Conservation (phyloP, 2,113 vertebrate species). For the Strix uralensis region DNA sequence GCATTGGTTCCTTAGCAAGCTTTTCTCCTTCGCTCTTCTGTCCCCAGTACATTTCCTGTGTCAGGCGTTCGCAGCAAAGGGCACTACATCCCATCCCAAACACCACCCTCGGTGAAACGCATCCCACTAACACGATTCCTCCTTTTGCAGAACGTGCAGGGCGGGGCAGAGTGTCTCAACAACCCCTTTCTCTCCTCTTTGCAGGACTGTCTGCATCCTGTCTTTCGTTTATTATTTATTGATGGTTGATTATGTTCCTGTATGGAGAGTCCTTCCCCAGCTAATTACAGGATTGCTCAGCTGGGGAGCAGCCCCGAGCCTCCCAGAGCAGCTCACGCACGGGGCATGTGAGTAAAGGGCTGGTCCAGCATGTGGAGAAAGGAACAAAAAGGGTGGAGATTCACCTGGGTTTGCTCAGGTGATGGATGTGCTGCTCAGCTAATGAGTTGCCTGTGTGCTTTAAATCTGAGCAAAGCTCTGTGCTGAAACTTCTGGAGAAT, state of each 20-base stretch:
- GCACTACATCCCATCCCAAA: background rate
- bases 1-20: background rate
- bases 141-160: background rate
- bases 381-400: background rate
- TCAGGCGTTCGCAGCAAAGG: fast-evolving
- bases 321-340: background rate
- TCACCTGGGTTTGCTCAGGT: background rate
- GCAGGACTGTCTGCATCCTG: background rate
- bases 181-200: background rate
- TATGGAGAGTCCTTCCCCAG: background rate
- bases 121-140: background rate
- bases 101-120: background rate
- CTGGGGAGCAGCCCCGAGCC: background rate
- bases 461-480: background rate
- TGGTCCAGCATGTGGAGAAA: background rate
- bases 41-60: background rate
- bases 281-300: background rate
- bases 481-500: background rate
- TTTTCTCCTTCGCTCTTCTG: background rate
- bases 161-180: background rate
- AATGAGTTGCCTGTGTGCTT: background rate
- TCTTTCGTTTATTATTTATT: background rate
- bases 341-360: background rate
- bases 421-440: background rate
- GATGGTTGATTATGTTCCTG: background rate